phyloP scores from a whole-genome alignment of 2,797 vertebrate genomes.

The Esox lucius region DNA sequence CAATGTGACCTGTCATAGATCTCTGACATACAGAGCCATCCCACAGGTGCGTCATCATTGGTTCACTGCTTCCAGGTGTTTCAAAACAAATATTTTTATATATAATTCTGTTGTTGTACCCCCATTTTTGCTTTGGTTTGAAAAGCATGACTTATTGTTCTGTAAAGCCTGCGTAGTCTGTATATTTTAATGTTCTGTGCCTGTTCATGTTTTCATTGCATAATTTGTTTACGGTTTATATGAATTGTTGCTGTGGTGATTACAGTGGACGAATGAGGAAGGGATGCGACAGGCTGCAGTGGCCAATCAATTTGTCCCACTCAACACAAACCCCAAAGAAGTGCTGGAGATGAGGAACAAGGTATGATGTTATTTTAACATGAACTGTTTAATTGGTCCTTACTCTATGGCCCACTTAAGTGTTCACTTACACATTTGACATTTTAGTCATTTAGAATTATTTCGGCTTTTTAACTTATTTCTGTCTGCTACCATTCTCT shows the following conservation, averaged over 20 bases:
- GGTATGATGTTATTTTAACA: constrained; percentile 68
- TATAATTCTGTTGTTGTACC: constrained; percentile 43
- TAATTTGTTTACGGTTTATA: constrained; percentile 10
- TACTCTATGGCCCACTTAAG: neutral
- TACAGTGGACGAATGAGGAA: constrained; percentile 98
- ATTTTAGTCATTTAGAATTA: neutral
- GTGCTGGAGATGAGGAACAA: constrained; percentile 99
- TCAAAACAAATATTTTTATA: constrained; percentile 39
- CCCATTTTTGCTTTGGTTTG: constrained; percentile 62
- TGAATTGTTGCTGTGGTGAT: constrained; percentile 56
- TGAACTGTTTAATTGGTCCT: neutral
- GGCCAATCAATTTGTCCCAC: constrained; percentile 97
- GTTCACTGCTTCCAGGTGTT: constrained; percentile 55
- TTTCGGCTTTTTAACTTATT: too few species aligned
- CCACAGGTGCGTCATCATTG: constrained; percentile 71
- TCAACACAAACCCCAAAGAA: constrained; percentile 98
- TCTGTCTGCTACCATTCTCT: constrained; percentile 19
- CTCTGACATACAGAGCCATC: neutral
- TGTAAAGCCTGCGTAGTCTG: constrained; percentile 66
- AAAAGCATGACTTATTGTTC: constrained; percentile 83
- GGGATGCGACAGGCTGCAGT: constrained; percentile 87
- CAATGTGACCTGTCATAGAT: too few species aligned
- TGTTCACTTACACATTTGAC: neutral
- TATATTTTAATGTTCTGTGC: constrained; percentile 51
- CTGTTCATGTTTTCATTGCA: constrained; percentile 28